Evolutionary conservation across 2,797 vertebrate genomes (phyloP).

Genomic region (Ceyx erithaca): DNA sequence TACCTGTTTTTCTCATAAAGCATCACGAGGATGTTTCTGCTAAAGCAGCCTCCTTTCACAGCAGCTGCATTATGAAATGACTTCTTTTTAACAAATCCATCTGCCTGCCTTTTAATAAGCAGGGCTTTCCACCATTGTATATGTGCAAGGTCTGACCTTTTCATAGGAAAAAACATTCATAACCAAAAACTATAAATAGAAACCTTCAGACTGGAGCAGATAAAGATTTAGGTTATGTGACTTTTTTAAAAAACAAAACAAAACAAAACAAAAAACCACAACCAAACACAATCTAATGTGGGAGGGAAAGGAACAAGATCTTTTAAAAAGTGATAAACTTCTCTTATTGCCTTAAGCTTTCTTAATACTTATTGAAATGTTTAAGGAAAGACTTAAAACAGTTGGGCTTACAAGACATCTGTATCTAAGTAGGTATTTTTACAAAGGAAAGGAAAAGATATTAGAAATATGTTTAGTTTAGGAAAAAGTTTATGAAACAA

Average conservation of each 20-base stretch:
- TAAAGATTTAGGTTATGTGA: slow-evolving; percentile 81
- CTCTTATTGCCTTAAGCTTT: slow-evolving; percentile 41
- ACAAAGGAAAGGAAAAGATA: background rate
- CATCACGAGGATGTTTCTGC: slow-evolving; percentile 52
- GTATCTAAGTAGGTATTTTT: slow-evolving; percentile 56
- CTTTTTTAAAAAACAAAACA: background rate
- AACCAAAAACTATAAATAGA: slow-evolving; percentile 83
- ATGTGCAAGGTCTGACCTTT: slow-evolving; percentile 81
- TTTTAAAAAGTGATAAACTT: slow-evolving; percentile 60
- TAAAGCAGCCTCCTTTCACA: slow-evolving; percentile 43
- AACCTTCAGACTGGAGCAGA: slow-evolving; percentile 76
- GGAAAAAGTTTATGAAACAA: background rate
- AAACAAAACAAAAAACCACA: background rate
- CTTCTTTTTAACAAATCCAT: slow-evolving; percentile 69
- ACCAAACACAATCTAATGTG: slow-evolving; percentile 4
- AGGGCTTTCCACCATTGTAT: slow-evolving; percentile 68
- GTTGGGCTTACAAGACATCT: slow-evolving; percentile 3
- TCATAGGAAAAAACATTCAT: slow-evolving; percentile 83
- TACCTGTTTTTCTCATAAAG: slow-evolving; percentile 66
- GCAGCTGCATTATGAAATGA: slow-evolving; percentile 61
- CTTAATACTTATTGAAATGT: slow-evolving; percentile 62
- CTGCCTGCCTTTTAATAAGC: slow-evolving; percentile 73
- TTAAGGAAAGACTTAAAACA: slow-evolving; percentile 39
- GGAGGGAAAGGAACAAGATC: slow-evolving; percentile 52
- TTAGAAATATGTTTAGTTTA: slow-evolving; percentile 12